Base-by-base conservation (phyloP, 1,140 invertebrate species). In the Bicyclus anynana region DNA sequence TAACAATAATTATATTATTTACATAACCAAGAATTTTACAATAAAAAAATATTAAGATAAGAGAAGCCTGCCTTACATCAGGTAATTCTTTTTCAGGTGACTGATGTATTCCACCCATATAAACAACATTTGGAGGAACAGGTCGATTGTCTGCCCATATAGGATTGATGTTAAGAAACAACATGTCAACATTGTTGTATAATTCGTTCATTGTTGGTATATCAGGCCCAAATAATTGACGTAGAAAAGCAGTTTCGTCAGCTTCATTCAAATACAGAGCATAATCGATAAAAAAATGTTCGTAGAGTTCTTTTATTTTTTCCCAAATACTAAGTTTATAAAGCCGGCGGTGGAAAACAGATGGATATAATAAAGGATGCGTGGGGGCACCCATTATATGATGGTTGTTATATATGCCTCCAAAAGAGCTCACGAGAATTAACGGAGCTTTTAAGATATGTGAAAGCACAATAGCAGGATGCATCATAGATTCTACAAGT, bases 181-280 rank as follows among this genome's bases (percentile, higher is more conserved):
- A 37, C 67, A 93, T 64, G 50, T 88, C 89, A 10, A 89, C 67
- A 65, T 90, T 89, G 40, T 77, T 73, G 33, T 80, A 72, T 10
- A 92, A 63, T 48, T 89, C 84, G 0, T 63, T 67, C 3, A 90
- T 38, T 12, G 67, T 16, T 1, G 89, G 84, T 21, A 84, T 42
- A 57, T 81, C 67, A 1, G 65, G 20, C 2, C 83, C 89, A 53
- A 90, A 84, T 64, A 79, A 44, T 62, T 79, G 70, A 57, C 66
- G 78, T 0, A 84, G 50, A 1, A 82, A 38, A 27, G 53, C 40
- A 42, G 89, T 71, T 38, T 79, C 74, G 13, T 51, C 53, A 35
- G 68, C 14, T 54, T 67, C 54, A 13, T 44, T 51, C 14, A 51
- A 44, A 27, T 44, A 33, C 0, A 27, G 10, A 20, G 37, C 37